phyloP scores from a whole-genome alignment of 1,140 invertebrate genomes.

The Macrosteles quadrilineatus region DNA sequence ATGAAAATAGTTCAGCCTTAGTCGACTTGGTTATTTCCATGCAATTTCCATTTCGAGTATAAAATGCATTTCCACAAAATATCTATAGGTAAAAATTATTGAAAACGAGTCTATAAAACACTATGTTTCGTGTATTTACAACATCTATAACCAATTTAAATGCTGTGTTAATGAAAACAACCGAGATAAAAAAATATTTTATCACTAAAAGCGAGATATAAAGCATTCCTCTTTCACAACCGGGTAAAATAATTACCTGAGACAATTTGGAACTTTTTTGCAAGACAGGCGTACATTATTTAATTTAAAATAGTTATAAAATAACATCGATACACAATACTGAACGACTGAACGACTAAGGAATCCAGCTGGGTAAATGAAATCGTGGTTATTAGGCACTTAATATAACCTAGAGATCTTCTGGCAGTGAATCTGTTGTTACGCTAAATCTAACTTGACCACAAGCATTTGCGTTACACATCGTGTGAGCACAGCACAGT shows the following conservation, averaged over 20 bases:
- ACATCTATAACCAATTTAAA: conserved; percentile 10
- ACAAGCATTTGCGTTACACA: neutral
- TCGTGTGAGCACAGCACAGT: neutral
- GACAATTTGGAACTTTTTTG: conserved; percentile 1
- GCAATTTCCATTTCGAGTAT: neutral
- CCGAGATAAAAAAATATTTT: conserved; percentile 6
- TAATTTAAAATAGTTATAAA: neutral
- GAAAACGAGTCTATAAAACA: neutral
- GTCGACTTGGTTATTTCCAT: neutral
- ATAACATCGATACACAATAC: neutral
- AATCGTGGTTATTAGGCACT: conserved; percentile 20
- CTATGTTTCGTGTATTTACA: conserved; percentile 16
- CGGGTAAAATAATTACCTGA: conserved; percentile 9
- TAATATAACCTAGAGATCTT: conserved; percentile 29
- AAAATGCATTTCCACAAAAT: conserved; percentile 16
- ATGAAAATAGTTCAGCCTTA: conserved; percentile 17
- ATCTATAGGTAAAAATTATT: neutral
- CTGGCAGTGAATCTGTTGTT: conserved; percentile 16
- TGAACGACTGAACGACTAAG: no score
- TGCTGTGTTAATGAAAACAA: neutral
- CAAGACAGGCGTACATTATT: neutral
- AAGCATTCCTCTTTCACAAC: neutral
- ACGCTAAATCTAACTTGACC: neutral
- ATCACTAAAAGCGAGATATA: conserved; percentile 15
- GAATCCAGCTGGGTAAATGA: neutral